Evolutionary conservation across 2,797 vertebrate genomes (phyloP).

Genomic region (Peromyscus eremicus): DNA sequence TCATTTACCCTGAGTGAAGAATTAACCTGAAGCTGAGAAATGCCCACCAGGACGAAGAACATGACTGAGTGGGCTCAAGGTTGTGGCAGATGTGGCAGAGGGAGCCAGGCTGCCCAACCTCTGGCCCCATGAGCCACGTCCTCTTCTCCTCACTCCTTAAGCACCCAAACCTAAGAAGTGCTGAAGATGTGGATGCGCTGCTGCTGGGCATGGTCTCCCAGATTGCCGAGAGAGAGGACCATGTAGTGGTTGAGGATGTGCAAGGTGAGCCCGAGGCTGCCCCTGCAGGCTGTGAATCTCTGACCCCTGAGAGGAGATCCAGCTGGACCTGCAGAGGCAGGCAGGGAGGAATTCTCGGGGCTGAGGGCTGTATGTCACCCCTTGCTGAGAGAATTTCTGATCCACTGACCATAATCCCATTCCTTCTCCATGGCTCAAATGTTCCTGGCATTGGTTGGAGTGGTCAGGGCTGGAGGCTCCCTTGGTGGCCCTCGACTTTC

Average conservation of each 20-base stretch:
- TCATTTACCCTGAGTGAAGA: not conserved
- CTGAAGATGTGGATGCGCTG: conserved; percentile 91
- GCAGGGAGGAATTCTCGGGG: not conserved
- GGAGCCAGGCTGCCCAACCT: not conserved
- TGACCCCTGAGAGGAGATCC: not conserved
- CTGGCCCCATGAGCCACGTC: not conserved
- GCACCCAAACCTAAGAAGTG: conserved; percentile 87
- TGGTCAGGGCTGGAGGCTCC: not conserved
- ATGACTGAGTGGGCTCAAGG: not conserved
- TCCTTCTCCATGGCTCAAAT: not conserved
- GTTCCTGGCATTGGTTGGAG: not conserved
- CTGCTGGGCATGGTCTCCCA: conserved; percentile 98
- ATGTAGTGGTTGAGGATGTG: conserved; percentile 95
- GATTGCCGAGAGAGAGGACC: conserved; percentile 95
- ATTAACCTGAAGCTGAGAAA: not conserved
- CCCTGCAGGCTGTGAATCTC: not conserved
- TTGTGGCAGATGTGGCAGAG: not conserved
- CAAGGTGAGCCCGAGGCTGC: conserved; percentile 89
- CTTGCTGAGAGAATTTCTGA: not conserved
- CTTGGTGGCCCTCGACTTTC: not conserved
- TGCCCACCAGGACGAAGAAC: not conserved
- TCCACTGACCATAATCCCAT: not conserved
- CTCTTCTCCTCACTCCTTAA: conserved; percentile 76
- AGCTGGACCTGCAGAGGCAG: not conserved
- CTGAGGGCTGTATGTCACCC: not conserved